These are phyloP conservation scores for Cheiracanthium punctorium DNA, from an alignment of 2,888 invertebrate species.

Conservation along the genomic window DNA sequence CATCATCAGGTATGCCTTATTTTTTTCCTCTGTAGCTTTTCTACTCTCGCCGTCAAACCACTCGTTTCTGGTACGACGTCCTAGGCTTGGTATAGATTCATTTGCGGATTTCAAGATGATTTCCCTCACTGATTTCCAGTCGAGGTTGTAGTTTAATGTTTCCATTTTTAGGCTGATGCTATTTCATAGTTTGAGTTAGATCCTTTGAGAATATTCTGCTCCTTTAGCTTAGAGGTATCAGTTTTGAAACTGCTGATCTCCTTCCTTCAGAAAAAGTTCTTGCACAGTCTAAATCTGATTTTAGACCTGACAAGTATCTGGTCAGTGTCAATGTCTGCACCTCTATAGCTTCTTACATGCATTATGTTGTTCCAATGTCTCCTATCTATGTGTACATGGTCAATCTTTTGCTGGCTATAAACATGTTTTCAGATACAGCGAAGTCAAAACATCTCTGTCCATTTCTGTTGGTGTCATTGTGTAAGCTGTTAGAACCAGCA, in stretches of 20 bases:
- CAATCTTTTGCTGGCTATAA: conserved; percentile 13
- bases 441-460: conserved; percentile 18
- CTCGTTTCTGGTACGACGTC: not conserved
- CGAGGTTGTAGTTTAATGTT: not conserved
- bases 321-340: conserved; percentile 11
- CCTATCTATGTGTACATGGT: conserved; percentile 14
- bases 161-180: not conserved
- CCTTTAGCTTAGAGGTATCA: conserved; percentile 1
- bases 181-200: not conserved
- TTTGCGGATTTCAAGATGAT: conserved; percentile 6
- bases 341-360: conserved; percentile 18
- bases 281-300: too few species aligned
- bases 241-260: not conserved
- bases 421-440: conserved; percentile 17
- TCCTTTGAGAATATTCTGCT: not conserved
- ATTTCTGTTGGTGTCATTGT: not conserved
- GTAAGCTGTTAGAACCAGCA: not conserved
- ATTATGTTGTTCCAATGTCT: too few species aligned
- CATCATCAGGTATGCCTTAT: conserved; percentile 1
- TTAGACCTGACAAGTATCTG: too few species aligned
- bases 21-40: not conserved
- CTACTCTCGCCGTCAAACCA: not conserved
- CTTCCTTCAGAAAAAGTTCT: not conserved
- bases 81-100: not conserved
- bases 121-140: not conserved